phyloP scores from a whole-genome alignment of 2,113 vertebrate genomes.

The human region GRCh38 chr4:117167501-117168000 shows the following conservation, averaged over 20 bases:
- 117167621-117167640: background rate
- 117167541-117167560: background rate
- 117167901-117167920: background rate
- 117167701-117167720: background rate
- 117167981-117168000: background rate
- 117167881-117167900: background rate
- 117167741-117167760: background rate
- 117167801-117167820: background rate
- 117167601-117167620: background rate
- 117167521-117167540: background rate
- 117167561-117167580: background rate
- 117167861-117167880: background rate
- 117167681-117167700: background rate
- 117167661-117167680: background rate
- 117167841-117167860: background rate
- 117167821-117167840: background rate
- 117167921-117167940: background rate
- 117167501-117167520: background rate
- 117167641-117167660: background rate
- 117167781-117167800: background rate
- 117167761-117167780: background rate
- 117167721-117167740: background rate
- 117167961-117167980: background rate
- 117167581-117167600: background rate
- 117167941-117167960: background rate